Base-by-base conservation (phyloP, 92 coral and sea anemone genomes). In the Epizoanthus stellaris region DNA sequence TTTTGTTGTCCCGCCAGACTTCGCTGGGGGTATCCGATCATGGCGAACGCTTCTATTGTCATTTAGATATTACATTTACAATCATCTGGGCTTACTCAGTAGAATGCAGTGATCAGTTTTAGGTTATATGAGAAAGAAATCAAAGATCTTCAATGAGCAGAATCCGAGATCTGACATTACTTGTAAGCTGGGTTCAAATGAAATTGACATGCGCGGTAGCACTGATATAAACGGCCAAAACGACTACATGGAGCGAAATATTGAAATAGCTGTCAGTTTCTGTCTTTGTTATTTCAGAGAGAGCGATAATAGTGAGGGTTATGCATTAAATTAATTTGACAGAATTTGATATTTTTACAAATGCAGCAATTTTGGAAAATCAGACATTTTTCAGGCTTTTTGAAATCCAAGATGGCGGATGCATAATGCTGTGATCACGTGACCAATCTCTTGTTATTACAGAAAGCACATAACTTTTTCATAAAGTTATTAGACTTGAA, bases 381-480 rank as follows among this genome's bases (percentile, higher is more conserved):
- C 19, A 4, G 59, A 43, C n/a, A 34, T 71, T 89, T 52, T 77
- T 6, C n/a, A 16, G 0, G 57, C 11, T 52, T 49, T 36, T 6
- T 1, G 21, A 76, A 74, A 89, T 89, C 70, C 87, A 90, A 90
- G 68, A 90, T 90, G 93, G 93, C 88, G 93, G 84, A 57, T 58
- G 45, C 42, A 49, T 1, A 5, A 12, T 49, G 56, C n/a, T n/a
- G 56, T 4, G 47, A 80, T 90, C 93, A 90, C 93, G 93, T 90
- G 93, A 90, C 87, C 56, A 23, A 14, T 19, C 7, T 57, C 20
- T 23, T 14, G 13, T 34, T 30, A 30, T 21, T 54, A 2, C 17
- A 1, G 17, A 6, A 36, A 25, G 13, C 8, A 30, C 16, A 43
- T 34, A 9, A 0, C 11, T 80, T 56, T 56, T 20, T 36, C 2